Conservation (phyloP, 37 sponge, comb jelly and placozoan species). For the Corticium candelabrum region DNA sequence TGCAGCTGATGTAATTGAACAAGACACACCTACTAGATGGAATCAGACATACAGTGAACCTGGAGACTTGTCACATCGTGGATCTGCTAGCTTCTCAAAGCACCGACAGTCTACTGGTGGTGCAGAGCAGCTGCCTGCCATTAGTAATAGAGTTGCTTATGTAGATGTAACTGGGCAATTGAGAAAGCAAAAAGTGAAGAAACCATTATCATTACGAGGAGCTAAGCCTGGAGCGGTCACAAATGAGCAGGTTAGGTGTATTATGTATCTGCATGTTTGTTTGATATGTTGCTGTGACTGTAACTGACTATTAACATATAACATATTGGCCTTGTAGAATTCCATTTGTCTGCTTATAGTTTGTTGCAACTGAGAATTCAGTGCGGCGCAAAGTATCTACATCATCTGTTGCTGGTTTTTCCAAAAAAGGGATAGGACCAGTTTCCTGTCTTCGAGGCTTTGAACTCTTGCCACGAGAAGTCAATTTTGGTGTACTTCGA, state of each 20-base stretch:
- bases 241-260: slow-evolving; percentile 30
- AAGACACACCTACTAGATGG: not conserved
- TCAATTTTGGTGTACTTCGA: slow-evolving; percentile 71
- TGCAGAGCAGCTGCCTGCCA: not conserved
- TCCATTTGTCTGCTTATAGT: slow-evolving; percentile 19
- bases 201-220: slow-evolving; percentile 33
- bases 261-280: not conserved
- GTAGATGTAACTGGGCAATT: slow-evolving; percentile 35
- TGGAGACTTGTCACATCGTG: not conserved
- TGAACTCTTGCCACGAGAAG: slow-evolving; percentile 44
- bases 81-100: not conserved
- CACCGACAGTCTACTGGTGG: not conserved
- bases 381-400: slow-evolving; percentile 66
- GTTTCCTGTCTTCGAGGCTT: slow-evolving; percentile 51
- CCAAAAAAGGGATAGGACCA: slow-evolving; percentile 14
- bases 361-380: slow-evolving; percentile 41
- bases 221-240: slow-evolving; percentile 38
- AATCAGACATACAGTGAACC: not conserved
- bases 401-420: slow-evolving; percentile 24
- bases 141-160: slow-evolving; percentile 18
- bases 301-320: too few relatives aligned
- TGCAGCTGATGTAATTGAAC: not conserved
- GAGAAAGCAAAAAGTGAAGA: slow-evolving; percentile 15
- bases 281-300: too few relatives aligned
- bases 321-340: too few relatives aligned